phyloP scores from a whole-genome alignment of 2,888 invertebrate genomes.

The Pecten maximus region DNA sequence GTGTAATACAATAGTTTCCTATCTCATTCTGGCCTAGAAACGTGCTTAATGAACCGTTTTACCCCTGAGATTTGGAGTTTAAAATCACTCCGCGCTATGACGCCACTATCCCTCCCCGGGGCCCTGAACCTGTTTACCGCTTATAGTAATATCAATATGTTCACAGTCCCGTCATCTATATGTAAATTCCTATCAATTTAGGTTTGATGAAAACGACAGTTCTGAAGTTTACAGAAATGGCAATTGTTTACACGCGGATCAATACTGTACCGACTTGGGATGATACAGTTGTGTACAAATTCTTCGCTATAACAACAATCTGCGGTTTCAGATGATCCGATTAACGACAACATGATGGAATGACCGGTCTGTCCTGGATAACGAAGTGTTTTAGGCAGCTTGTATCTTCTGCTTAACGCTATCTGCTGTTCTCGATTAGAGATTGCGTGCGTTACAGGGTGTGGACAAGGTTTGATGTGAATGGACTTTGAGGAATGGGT shows the following conservation, averaged over 20 bases:
- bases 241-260: not conserved
- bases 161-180: not conserved
- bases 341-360: not conserved
- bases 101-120: not conserved
- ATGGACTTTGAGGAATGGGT: too few species aligned
- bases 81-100: not conserved
- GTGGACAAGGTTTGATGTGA: not conserved
- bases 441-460: not conserved
- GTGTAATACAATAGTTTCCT: not conserved
- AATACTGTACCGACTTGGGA: not conserved
- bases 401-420: not conserved
- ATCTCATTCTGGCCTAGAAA: not conserved
- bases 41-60: not conserved
- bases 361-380: not conserved
- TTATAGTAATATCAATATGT: slow-evolving; percentile 21
- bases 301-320: not conserved
- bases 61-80: not conserved
- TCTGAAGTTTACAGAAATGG: slow-evolving; percentile 20
- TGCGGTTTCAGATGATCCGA: not conserved
- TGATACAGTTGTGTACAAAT: not conserved
- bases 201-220: not conserved
- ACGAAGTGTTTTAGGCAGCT: not conserved
- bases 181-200: slow-evolving; percentile 24
- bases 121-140: not conserved
- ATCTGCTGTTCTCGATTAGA: not conserved